Conservation (phyloP, 2,113 vertebrate genomes). For the Phalacrocorax carbo region DNA sequence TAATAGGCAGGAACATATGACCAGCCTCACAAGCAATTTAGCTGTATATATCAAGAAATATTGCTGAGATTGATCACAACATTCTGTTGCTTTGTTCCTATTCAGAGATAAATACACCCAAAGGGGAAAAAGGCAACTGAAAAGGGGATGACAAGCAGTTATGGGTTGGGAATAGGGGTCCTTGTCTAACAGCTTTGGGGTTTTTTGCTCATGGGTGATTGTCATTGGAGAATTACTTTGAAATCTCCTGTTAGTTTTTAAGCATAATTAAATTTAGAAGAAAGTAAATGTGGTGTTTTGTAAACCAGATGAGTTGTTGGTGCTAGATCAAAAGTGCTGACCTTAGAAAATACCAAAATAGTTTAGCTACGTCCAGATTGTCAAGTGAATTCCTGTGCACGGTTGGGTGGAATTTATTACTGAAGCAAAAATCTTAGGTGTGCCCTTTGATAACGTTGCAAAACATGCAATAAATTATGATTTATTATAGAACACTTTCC, state of each 20-base stretch:
- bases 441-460: conserved; percentile 44
- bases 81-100: not conserved
- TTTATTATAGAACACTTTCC: conserved; percentile 51
- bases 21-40: not conserved
- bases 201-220: not conserved
- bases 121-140: not conserved
- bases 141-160: not conserved
- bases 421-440: conserved; percentile 48
- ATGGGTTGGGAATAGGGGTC: not conserved
- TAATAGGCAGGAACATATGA: not conserved
- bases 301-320: not conserved
- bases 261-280: not conserved
- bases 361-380: conserved; percentile 9
- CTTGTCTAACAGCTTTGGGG: not conserved
- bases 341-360: conserved; percentile 12
- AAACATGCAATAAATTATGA: conserved; percentile 52
- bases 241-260: not conserved
- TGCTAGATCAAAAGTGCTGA: not conserved
- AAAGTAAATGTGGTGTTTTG: not conserved
- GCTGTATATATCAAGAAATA: not conserved
- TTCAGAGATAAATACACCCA: not conserved
- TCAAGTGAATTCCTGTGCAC: conserved; percentile 25
- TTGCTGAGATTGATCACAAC: not conserved
- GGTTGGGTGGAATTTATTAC: conserved; percentile 34
- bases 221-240: not conserved